Percentiles rank a stretch among this genome's conserved stretches.
Conservation (phyloP, 2,888 invertebrate genomes). For the Craniophora ligustri region DNA sequence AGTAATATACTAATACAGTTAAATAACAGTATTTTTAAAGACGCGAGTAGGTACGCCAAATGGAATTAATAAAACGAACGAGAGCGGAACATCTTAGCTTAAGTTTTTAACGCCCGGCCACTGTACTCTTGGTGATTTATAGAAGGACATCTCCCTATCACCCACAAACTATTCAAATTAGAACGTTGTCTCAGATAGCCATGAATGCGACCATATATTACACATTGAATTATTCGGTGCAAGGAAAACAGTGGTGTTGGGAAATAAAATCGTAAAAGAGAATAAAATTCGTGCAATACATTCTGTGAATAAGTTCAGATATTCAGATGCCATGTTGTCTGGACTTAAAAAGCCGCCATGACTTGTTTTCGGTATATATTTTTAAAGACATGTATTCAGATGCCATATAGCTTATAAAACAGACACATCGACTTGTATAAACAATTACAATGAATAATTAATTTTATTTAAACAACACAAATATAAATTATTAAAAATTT, state of each 20-base stretch:
- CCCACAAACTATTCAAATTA: constrained; percentile 80
- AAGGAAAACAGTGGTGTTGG: constrained; percentile 18
- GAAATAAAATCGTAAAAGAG: constrained; percentile 6
- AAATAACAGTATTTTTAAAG: background rate
- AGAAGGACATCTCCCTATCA: constrained; percentile 60
- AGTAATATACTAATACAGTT: no score
- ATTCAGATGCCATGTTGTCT: no score
- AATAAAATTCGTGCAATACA: no score
- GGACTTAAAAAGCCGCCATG: no score
- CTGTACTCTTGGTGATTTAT: constrained; percentile 62
- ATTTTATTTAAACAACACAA: no score
- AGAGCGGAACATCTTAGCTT: constrained; percentile 65
- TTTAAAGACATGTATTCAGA: no score
- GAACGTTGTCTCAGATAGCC: constrained; percentile 75
- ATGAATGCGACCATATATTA: constrained; percentile 60
- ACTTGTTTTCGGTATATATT: no score
- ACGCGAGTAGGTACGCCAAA: constrained; percentile 28
- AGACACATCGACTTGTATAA: no score
- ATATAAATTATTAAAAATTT: no score
- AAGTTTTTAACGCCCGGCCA: constrained; percentile 73
- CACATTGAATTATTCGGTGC: constrained; percentile 67
- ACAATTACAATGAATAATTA: no score
- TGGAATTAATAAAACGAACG: constrained; percentile 63
- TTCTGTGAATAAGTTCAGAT: no score
- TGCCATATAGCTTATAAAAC: no score